Evolutionary conservation across 2,113 vertebrate genomes (phyloP), one percentile per base, ranked within the genome.

Genomic region (Collichthys lucidus): DNA sequence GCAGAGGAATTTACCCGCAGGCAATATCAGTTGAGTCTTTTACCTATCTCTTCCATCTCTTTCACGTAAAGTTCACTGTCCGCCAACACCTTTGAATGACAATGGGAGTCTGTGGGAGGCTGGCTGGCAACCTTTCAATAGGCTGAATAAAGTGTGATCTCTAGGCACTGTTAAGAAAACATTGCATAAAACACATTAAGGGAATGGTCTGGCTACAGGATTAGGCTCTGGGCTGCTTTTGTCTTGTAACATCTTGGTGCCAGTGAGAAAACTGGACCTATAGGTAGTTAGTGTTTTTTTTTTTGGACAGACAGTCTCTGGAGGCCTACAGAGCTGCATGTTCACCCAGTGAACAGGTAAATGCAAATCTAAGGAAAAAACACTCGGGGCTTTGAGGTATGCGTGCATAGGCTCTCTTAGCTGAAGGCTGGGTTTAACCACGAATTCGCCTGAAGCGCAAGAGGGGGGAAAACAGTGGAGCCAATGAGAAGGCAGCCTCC

Each of bases 401-500:
- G 87, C 53, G 80, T 82, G 70, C 74, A 66, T 50, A 62, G 15
- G 74, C 68, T 68, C 72, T 86, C 79, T 47, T 82, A 70, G 88
- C 84, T 86, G 75, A 82, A 86, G 75, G 86, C 76, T 86, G 78
- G 80, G 61, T 82, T 80, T 85, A 19, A 94, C 78, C 93, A 72
- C 68, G 92, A 93, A 94, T 96, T 95, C 93, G 96, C 96, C 96
- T 95, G 88, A 82, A 94, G 96, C 95, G 93, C 94, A 95, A 91
- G 55, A 53, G 68, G 79, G 80, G 74, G 81, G 35, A 53, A 82
- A 84, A 81, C 86, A 75, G 90, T 75, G 82, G 91, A 97, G 96
- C 98, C 98, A 99, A 98, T 98, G 90, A 94, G 96, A 95, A 92
- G 86, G 90, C 89, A 91, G 95, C 91, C 94, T 95, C 95, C 94